phyloP scores from a whole-genome alignment of 2,888 invertebrate genomes.

The Prosapia bicincta region DNA sequence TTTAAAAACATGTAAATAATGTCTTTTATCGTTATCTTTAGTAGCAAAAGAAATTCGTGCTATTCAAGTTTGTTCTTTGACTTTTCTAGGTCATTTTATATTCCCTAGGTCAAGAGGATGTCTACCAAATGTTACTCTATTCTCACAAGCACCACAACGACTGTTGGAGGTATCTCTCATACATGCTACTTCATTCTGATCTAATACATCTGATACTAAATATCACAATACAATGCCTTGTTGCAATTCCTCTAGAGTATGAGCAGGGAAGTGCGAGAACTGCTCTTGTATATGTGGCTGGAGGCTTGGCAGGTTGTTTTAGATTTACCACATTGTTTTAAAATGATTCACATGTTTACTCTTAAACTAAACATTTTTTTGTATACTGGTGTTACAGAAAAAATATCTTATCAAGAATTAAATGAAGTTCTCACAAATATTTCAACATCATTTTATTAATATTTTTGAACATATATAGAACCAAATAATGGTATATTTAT shows the following conservation, averaged over 20 bases:
- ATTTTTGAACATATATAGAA: no score
- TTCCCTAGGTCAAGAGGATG: neutral
- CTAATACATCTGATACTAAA: constrained; percentile 71
- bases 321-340: no score
- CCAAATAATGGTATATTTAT: no score
- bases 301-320: constrained; percentile 54
- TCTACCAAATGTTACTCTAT: constrained; percentile 15
- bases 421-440: no score
- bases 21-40: neutral
- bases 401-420: no score
- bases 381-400: no score
- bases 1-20: neutral
- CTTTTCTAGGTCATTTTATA: neutral
- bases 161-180: constrained; percentile 15
- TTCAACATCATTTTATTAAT: no score
- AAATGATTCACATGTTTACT: no score
- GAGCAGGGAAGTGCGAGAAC: constrained; percentile 75
- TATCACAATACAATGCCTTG: constrained; percentile 61
- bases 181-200: constrained; percentile 19
- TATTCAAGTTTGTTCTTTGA: neutral
- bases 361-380: no score
- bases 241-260: constrained; percentile 53
- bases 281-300: constrained; percentile 66
- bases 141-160: neutral
- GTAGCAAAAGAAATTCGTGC: neutral